A percentile compares a stretch with the other conserved stretches of the same genome.
Evolutionary conservation across 2,113 vertebrate genomes (phyloP).

Genomic region (Panthera tigris): DNA sequence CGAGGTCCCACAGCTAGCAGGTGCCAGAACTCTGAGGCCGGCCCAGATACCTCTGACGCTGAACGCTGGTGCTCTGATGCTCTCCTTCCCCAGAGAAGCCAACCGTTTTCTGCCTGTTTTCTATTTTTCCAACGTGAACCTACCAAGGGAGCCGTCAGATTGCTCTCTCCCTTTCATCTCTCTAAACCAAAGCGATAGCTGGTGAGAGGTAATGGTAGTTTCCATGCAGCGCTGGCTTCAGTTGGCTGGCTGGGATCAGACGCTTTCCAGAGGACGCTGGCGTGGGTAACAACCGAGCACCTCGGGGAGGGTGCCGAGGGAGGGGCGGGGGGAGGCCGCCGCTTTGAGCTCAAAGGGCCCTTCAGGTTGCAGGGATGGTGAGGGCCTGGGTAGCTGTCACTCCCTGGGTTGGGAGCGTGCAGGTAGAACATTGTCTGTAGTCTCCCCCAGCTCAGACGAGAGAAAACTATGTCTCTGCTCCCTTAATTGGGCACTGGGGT

Average conservation of each 20-base stretch:
- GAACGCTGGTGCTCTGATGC: not conserved
- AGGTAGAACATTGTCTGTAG: not conserved
- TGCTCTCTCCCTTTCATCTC: constrained; percentile 67
- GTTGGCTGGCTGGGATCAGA: constrained; percentile 57
- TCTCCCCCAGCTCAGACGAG: not conserved
- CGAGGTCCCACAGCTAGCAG: not conserved
- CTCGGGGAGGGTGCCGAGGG: not conserved
- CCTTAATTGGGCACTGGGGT: constrained; percentile 62
- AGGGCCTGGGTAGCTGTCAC: not conserved
- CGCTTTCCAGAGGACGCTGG: not conserved
- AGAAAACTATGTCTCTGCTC: constrained; percentile 11
- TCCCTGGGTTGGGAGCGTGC: not conserved
- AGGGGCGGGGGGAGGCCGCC: not conserved
- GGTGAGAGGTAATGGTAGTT: not conserved
- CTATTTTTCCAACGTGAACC: not conserved
- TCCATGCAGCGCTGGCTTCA: not conserved
- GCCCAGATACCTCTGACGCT: not conserved
- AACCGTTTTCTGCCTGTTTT: constrained; percentile 35
- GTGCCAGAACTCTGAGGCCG: accelerated
- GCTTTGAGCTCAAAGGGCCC: constrained; percentile 31
- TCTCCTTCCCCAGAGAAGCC: constrained; percentile 58
- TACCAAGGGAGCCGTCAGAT: constrained; percentile 56
- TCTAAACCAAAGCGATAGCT: constrained; percentile 51
- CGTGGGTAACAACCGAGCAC: not conserved
- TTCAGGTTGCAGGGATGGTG: not conserved